Percentiles rank a stretch among this genome's conserved stretches.
Conservation (phyloP, 2,113 vertebrate genomes). For the Clarias gariepinus region DNA sequence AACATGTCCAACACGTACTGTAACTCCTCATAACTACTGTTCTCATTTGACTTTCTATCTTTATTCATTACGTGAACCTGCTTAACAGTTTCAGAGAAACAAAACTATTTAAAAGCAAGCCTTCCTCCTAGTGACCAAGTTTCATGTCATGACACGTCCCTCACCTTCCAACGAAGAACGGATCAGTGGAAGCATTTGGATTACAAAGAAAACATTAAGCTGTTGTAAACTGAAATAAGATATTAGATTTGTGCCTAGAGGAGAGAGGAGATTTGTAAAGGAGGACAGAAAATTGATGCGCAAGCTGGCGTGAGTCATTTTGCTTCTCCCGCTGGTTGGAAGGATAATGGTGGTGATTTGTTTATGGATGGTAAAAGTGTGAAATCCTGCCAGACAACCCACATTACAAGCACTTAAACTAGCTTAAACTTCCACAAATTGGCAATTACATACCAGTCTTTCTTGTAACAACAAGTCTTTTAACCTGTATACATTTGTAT, state of each 20-base stretch:
- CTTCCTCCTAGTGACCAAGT: neutral
- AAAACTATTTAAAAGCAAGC: neutral
- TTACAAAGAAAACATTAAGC: neutral
- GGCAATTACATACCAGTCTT: neutral
- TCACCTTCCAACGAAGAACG: neutral
- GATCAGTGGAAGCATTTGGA: neutral
- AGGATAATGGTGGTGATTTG: conserved; percentile 27
- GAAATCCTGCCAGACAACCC: neutral
- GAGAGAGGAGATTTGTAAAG: neutral
- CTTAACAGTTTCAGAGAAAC: neutral
- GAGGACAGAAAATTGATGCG: neutral
- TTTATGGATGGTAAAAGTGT: conserved; percentile 6
- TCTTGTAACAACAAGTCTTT: neutral
- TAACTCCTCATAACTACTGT: neutral
- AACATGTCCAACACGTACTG: too few relatives aligned
- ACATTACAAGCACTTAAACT: conserved; percentile 1
- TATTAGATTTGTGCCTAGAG: neutral
- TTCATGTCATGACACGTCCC: neutral
- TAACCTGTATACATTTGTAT: neutral
- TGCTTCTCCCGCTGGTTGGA: neutral
- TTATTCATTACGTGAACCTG: neutral
- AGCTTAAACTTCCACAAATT: neutral
- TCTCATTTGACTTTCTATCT: neutral
- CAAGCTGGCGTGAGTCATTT: conserved; percentile 16
- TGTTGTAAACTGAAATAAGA: neutral